Evolutionary conservation across 2,113 vertebrate genomes (phyloP).

Genomic region (Sus scrofa): DNA sequence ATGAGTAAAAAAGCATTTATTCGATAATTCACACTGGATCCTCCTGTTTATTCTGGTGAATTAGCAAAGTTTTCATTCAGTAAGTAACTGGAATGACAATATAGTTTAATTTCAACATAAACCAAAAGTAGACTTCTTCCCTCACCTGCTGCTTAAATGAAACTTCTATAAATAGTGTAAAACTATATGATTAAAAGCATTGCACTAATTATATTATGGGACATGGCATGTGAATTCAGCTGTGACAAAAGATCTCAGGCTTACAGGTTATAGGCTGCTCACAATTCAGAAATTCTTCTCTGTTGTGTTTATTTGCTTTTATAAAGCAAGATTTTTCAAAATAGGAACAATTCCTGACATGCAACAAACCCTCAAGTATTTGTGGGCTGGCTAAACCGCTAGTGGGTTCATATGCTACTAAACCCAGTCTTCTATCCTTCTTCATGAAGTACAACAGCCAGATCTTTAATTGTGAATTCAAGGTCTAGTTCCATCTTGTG

Average conservation of each 20-base stretch:
- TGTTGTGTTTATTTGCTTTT: conserved; percentile 11
- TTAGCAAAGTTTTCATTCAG: not conserved
- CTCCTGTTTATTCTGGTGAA: conserved; percentile 15
- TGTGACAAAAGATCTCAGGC: not conserved
- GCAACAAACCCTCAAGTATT: not conserved
- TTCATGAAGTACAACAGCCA: not conserved
- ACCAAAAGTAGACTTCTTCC: not conserved
- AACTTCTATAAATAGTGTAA: not conserved
- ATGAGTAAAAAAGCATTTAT: conserved; percentile 66
- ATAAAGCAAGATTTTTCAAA: conserved; percentile 25
- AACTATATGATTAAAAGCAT: not conserved
- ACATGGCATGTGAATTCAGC: not conserved
- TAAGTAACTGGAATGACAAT: conserved; percentile 34
- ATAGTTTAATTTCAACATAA: conserved; percentile 54
- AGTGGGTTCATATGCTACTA: not conserved
- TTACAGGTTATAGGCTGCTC: not conserved
- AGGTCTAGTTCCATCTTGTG: not conserved
- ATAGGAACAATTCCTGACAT: not conserved
- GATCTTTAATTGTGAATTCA: not conserved
- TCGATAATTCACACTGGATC: conserved; percentile 39
- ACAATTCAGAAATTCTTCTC: not conserved
- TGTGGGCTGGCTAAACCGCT: not conserved
- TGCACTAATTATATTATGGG: not conserved
- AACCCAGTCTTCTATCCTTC: not conserved
- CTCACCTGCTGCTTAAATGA: not conserved